Evolutionary conservation across 2,113 vertebrate genomes (phyloP), one percentile per base, ranked within the genome.

Genomic region (Nymphicus hollandicus): DNA sequence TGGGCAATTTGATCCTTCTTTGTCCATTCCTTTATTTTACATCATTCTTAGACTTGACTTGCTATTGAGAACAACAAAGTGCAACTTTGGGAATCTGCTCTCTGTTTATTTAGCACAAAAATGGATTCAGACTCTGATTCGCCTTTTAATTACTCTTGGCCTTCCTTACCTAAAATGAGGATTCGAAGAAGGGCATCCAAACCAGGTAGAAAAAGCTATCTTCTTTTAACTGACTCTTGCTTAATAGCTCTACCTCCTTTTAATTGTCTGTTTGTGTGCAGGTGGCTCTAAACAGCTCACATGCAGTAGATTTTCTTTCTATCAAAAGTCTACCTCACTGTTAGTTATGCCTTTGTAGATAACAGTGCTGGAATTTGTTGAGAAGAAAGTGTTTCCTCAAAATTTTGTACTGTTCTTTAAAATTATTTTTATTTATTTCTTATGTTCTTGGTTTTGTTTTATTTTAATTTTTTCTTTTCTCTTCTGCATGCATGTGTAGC

Each of bases 101-200:
- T 55, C 35, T 94, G 37, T 91, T 89, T 79, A 86, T 80, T 96
- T 96, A 94, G 81, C 87, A 64, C 64, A 96, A 96, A 86, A 92
- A 99, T 99, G 99, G 99, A 99, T 96, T 99, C 99, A 52, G 99
- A 99, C 96, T 99, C 99, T 5, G 99, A 99, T 96, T 99, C 99
- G 92, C 99, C 99, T 86, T 99, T 99, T 97, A 99, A 99, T 98
- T 99, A 99, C 97, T 99, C 99, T 63, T 99, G 99, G 99, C 99
- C 99, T 81, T 99, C 99, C 66, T 99, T 99, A 87, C 99, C 99
- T 82, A 99, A 98, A 97, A 99, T 99, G 99, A 99, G 98, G 98
- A 99, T 99, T 97, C 98, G 98, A 64, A 98, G 98, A 97, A 98
- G 98, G 97, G 97, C 96, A 17, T 97, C 98, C 49, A 99, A 98